Conservation (phyloP, 2,113 vertebrate genomes). For the Aix galericulata region DNA sequence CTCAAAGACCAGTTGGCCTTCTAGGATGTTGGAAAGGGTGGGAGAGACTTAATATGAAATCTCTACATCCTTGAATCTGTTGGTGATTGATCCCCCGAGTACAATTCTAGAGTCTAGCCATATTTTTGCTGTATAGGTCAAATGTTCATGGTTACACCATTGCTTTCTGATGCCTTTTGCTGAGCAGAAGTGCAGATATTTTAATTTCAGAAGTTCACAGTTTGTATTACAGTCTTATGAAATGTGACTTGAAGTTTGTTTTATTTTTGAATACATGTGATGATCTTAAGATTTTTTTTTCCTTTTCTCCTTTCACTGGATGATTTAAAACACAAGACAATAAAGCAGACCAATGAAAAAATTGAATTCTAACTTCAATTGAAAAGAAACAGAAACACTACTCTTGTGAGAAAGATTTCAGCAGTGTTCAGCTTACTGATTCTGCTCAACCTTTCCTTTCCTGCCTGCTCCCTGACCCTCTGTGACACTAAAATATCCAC, state of each 20-base stretch:
- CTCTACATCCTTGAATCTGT: slow-evolving; percentile 42
- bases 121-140: slow-evolving; percentile 42
- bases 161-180: slow-evolving; percentile 42
- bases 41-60: slow-evolving; percentile 56
- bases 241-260: slow-evolving; percentile 10
- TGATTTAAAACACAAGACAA: slow-evolving; percentile 19
- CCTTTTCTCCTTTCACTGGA: slow-evolving; percentile 24
- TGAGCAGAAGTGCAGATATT: slow-evolving; percentile 42
- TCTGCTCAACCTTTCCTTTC: slow-evolving; percentile 31
- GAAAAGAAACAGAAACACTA: slow-evolving; percentile 17
- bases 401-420: slow-evolving; percentile 30
- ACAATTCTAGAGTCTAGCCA: not conserved
- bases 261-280: slow-evolving; percentile 11
- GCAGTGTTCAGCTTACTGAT: slow-evolving; percentile 26
- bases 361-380: slow-evolving; percentile 11
- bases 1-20: slow-evolving; percentile 40
- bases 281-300: slow-evolving; percentile 13
- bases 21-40: slow-evolving; percentile 31
- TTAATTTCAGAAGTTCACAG: slow-evolving; percentile 3
- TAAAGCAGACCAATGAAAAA: slow-evolving; percentile 47
- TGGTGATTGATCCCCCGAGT: not conserved
- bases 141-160: slow-evolving; percentile 11
- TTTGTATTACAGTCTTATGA: slow-evolving; percentile 11
- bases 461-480: slow-evolving; percentile 41
- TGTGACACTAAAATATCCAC: slow-evolving; percentile 46